Evolutionary conservation across 2,888 invertebrate species (phyloP).

Genomic region (Cantharis rufa): DNA sequence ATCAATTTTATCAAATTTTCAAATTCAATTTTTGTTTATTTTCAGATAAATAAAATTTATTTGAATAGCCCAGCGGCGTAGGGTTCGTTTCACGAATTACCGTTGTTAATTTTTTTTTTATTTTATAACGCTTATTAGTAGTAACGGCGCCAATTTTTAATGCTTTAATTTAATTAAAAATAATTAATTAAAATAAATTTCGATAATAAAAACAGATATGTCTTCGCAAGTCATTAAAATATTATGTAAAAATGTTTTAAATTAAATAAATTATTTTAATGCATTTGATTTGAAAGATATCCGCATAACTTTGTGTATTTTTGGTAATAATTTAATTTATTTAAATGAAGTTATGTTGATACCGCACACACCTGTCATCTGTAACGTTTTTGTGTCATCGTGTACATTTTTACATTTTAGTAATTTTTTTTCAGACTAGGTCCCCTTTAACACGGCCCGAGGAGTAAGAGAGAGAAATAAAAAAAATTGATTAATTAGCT

Average conservation of each 20-base stretch:
- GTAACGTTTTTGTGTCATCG: neutral
- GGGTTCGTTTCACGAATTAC: neutral
- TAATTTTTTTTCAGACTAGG: neutral
- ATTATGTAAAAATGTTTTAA: neutral
- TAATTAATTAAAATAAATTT: neutral
- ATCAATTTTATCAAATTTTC: neutral
- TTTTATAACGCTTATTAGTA: neutral
- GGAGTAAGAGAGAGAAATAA: neutral
- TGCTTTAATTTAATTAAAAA: neutral
- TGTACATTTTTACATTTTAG: neutral
- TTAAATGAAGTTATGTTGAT: neutral
- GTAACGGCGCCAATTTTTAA: neutral
- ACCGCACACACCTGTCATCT: neutral
- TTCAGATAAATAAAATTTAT: neutral
- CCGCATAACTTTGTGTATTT: neutral
- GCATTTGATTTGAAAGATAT: neutral
- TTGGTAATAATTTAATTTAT: neutral
- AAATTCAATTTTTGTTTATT: neutral
- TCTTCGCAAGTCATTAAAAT: neutral
- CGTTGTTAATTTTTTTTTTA: too few species aligned
- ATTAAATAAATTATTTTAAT: neutral
- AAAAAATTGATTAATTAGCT: neutral
- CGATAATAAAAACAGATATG: neutral
- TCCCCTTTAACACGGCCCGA: neutral
- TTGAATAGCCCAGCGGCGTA: neutral